phyloP scores from a whole-genome alignment of 2,113 vertebrate species.

The Burhinus bistriatus region DNA sequence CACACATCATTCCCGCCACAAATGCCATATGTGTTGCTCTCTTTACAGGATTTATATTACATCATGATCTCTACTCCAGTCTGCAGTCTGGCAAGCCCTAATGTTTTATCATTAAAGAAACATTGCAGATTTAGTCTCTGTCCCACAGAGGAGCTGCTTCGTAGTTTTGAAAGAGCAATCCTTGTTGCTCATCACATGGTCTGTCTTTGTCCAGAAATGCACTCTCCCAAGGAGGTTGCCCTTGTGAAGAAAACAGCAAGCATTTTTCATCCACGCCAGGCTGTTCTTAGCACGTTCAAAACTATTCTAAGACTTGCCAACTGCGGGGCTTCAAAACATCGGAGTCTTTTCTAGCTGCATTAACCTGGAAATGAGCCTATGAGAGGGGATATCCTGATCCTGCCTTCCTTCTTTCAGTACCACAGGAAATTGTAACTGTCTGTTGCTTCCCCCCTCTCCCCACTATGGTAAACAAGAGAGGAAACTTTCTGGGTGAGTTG shows the following conservation, averaged over 20 bases:
- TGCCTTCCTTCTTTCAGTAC: not conserved
- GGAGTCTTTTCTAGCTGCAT: not conserved
- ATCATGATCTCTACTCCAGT: not conserved
- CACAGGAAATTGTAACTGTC: not conserved
- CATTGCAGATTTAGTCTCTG: not conserved
- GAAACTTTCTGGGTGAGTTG: not conserved
- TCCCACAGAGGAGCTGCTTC: not conserved
- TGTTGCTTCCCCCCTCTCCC: not conserved
- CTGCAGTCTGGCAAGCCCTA: not conserved
- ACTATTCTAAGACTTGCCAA: not conserved
- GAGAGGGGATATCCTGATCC: not conserved
- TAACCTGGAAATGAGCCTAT: not conserved
- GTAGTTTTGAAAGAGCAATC: not conserved
- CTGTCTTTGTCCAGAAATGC: not conserved
- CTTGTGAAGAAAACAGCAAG: not conserved
- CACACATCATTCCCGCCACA: not conserved
- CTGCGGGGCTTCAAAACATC: not conserved
- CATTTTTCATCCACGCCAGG: not conserved
- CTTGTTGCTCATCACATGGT: not conserved
- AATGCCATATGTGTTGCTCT: not conserved
- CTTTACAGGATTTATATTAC: rapidly evolving
- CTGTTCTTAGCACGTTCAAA: not conserved
- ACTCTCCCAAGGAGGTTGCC: not conserved
- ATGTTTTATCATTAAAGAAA: not conserved
- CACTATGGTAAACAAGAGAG: too few species aligned